These are phyloP conservation scores for Anagrus nilaparvatae DNA, from an alignment of 1,140 invertebrate species.

Conservation along the genomic window DNA sequence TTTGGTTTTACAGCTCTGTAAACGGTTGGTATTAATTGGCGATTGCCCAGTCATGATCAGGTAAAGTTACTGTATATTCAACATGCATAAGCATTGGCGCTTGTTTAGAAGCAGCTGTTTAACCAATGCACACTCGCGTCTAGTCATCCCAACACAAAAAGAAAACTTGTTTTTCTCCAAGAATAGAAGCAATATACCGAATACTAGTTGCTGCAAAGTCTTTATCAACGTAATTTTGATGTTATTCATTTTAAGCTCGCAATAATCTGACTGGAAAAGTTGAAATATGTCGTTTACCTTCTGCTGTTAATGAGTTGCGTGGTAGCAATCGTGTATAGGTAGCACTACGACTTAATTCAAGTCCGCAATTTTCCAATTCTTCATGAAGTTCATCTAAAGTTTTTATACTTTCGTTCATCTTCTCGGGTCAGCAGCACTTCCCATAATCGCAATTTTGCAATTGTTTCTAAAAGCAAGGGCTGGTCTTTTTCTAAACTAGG, in stretches of 20 bases:
- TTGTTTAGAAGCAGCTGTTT: too few relatives aligned
- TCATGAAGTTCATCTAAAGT: constrained; percentile 5
- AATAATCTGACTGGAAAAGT: constrained; percentile 9
- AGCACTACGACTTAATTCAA: constrained; percentile 1
- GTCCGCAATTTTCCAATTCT: neutral
- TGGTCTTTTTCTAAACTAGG: too few relatives aligned
- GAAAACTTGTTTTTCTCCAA: constrained; percentile 12
- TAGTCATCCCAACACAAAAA: too few relatives aligned
- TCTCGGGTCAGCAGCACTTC: too few relatives aligned
- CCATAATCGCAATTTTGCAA: too few relatives aligned
- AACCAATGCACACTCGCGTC: too few relatives aligned
- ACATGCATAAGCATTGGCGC: too few relatives aligned
- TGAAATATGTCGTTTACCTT: constrained; percentile 4
- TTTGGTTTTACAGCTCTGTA: neutral
- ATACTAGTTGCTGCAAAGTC: constrained; percentile 2
- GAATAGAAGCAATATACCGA: constrained; percentile 6
- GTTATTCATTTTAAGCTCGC: constrained; percentile 1
- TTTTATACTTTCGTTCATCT: too few relatives aligned
- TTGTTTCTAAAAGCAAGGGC: too few relatives aligned
- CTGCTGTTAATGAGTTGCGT: neutral
- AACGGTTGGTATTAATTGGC: too few relatives aligned
- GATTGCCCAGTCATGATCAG: too few relatives aligned
- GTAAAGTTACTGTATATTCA: too few relatives aligned
- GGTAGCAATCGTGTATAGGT: constrained; percentile 7
- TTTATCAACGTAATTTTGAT: constrained; percentile 4